Percentiles rank a stretch among this genome's conserved stretches.
These are phyloP conservation scores for Anoplius nigerrimus DNA, from an alignment of 2,888 invertebrate species.

Conservation along the genomic window DNA sequence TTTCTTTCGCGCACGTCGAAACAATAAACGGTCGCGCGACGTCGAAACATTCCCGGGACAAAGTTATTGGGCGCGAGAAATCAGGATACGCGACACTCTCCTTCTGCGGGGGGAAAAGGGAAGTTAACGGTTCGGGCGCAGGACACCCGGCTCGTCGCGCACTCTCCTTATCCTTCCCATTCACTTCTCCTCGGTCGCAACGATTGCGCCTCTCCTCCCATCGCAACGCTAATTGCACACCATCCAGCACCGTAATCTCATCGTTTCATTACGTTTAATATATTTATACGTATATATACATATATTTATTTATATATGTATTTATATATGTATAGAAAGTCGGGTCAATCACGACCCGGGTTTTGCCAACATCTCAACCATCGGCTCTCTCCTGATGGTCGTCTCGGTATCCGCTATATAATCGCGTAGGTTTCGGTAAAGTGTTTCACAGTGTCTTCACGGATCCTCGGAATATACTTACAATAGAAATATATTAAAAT, in stretches of 20 bases:
- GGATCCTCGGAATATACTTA: conserved; percentile 56
- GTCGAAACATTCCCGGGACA: no score
- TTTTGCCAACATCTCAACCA: no score
- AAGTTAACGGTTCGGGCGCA: conserved; percentile 3
- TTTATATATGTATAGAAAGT: conserved; percentile 46
- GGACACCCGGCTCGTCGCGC: background rate
- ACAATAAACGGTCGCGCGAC: background rate
- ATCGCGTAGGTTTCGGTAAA: conserved; percentile 47
- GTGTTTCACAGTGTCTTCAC: conserved; percentile 39
- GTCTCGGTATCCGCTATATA: conserved; percentile 39
- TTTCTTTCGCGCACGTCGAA: background rate
- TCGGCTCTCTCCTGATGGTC: no score
- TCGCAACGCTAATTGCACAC: background rate
- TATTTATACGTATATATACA: conserved; percentile 31
- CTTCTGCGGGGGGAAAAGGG: background rate
- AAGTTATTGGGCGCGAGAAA: no score
- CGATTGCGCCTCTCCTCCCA: background rate
- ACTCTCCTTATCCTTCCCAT: background rate
- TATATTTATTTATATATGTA: conserved; percentile 33
- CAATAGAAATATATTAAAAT: conserved; percentile 71
- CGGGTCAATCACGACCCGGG: background rate
- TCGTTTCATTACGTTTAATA: conserved; percentile 17
- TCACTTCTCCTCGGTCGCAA: no score
- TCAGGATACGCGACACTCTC: no score
- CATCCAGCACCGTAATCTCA: conserved; percentile 2